Percentiles rank a stretch among this genome's conserved stretches.
Conservation (phyloP, 2,888 invertebrate genomes). For the Lathronympha strigana region DNA sequence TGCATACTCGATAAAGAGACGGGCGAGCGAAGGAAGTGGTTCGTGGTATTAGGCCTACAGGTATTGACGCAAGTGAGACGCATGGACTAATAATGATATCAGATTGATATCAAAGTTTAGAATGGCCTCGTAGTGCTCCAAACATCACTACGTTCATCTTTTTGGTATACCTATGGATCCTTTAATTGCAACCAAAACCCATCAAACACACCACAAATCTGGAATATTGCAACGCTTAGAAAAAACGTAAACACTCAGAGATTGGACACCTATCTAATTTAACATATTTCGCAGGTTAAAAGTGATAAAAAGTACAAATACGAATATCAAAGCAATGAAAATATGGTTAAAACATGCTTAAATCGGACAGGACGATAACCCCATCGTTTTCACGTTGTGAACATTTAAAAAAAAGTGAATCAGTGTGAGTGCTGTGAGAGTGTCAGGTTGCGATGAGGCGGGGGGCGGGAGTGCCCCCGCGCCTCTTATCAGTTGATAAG, state of each 20-base stretch:
- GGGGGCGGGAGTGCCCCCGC: constrained; percentile 80
- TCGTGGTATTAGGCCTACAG: no score
- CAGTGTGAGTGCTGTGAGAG: constrained; percentile 66
- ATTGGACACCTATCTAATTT: constrained; percentile 45
- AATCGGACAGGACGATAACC: constrained; percentile 81
- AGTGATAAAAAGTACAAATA: constrained; percentile 51
- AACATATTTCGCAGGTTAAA: constrained; percentile 42
- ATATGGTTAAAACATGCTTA: constrained; percentile 64
- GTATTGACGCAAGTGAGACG: no score
- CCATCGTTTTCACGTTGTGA: constrained; percentile 52
- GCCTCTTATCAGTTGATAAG: constrained; percentile 83
- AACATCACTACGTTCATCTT: no score
- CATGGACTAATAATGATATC: no score
- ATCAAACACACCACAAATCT: constrained; percentile 19
- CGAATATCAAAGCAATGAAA: constrained; percentile 57
- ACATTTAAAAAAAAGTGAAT: constrained; percentile 55
- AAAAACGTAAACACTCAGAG: not conserved
- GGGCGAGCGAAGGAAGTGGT: no score
- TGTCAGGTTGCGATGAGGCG: constrained; percentile 82
- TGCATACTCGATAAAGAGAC: no score
- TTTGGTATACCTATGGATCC: no score
- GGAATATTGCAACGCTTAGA: constrained; percentile 61
- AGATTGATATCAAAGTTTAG: no score
- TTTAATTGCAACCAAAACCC: not conserved
- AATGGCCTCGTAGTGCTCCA: no score